Evolutionary conservation across 1,140 invertebrate genomes (phyloP), one percentile per base, ranked within the genome.

Genomic region (Aphaenogaster rudis): DNA sequence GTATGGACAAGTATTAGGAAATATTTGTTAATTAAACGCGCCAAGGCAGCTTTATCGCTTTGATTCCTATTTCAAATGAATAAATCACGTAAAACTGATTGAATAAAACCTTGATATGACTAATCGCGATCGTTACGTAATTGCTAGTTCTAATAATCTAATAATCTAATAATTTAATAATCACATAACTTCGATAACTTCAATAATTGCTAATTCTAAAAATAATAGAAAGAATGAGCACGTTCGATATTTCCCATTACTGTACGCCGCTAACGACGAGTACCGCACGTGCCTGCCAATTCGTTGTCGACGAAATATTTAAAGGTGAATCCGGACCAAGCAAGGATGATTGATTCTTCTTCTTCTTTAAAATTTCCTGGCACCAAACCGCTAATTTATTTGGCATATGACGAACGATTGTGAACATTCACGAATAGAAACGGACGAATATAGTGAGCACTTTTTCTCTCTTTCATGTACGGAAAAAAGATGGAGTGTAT

Each of bases 351-450:
- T 0, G 42, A 69, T 48, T 69, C n/a, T 69, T 67, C 11, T 66
- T 66, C 36, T 67, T 50, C 66, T 50, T 69, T 15, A 50, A 48
- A 69, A 50, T 69, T 69, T 28, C 6, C 13, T 69, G 39, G 6
- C 42, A 69, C 42, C 39, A 21, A 4, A 4, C 11, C 21, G 45
- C 42, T 21, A 45, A 63, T 0, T 36, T 63, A 39, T 64, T 64
- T 64, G 15, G 63, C 36, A 66, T 66, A 66, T n/a, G 63, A 66
- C 33, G 36, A 39, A 66, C 17, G 15, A 64, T n/a, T 39, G 15
- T 15, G 61, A 64, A 64, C 6, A 42, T 42, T 42, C 36, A n/a
- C 36, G 36, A 15, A n/a, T 13, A 8, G 11, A 39, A 33, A 8
- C 39, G 36, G 36, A 66, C 8, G 8, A 39, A 42, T 66, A 7